Percentiles rank a stretch among this genome's conserved stretches.
Conservation (phyloP, 2,888 invertebrate species). For the Microctonus brassicae region DNA sequence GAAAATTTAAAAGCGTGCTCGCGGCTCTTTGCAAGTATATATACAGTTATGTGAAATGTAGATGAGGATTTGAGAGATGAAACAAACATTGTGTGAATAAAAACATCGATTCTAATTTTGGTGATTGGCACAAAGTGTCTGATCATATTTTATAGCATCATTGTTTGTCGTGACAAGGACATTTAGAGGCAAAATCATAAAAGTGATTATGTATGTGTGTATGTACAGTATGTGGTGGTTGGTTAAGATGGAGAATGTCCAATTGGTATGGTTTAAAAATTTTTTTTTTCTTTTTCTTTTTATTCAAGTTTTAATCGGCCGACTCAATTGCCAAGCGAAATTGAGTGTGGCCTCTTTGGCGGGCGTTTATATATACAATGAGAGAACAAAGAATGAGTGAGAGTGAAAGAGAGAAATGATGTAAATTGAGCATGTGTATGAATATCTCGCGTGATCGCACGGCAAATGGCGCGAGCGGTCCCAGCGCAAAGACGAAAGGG, state of each 20-base stretch:
- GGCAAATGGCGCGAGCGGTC: constrained; percentile 14
- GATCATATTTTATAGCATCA: neutral
- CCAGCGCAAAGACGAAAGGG: constrained; percentile 7
- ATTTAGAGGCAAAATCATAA: constrained; percentile 28
- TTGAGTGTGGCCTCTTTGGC: constrained; percentile 37
- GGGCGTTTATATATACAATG: neutral
- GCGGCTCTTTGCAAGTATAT: neutral
- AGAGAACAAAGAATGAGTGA: neutral
- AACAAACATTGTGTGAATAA: neutral
- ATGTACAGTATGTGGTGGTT: constrained; percentile 19
- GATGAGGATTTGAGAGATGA: neutral
- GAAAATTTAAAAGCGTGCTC: neutral
- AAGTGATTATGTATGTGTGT: neutral
- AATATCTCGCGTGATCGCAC: constrained; percentile 24
- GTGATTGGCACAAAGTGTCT: constrained; percentile 28
- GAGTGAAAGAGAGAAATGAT: neutral
- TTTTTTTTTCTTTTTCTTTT: no score
- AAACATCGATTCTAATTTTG: constrained; percentile 33
- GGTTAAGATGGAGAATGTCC: constrained; percentile 22
- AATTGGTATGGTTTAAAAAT: constrained; percentile 41
- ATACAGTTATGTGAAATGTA: neutral
- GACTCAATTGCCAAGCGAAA: constrained; percentile 46
- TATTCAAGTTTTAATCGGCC: constrained; percentile 44
- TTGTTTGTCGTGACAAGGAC: constrained; percentile 30
- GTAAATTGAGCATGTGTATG: constrained; percentile 18